phyloP scores from a whole-genome alignment of 2,113 vertebrate species.

The Psophia crepitans region DNA sequence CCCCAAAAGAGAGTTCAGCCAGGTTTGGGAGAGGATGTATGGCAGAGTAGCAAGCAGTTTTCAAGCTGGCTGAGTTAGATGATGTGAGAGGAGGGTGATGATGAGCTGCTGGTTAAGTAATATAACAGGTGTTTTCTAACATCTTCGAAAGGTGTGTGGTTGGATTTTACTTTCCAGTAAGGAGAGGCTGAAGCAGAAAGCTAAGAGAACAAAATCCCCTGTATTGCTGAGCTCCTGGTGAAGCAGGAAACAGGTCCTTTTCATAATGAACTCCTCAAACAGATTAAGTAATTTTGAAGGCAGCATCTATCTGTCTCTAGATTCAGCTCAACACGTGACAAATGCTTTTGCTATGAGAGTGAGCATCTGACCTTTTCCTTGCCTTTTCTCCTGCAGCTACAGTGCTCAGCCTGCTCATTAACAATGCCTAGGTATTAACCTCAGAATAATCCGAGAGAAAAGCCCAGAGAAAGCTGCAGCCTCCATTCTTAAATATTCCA shows the following conservation, averaged over 20 bases:
- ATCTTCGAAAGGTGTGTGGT: not conserved
- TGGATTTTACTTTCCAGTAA: not conserved
- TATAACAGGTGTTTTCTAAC: not conserved
- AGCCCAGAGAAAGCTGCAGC: not conserved
- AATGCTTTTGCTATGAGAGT: not conserved
- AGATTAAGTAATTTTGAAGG: slow-evolving; percentile 39
- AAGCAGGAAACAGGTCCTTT: not conserved
- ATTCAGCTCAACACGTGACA: not conserved
- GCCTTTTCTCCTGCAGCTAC: not conserved
- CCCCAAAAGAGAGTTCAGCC: not conserved
- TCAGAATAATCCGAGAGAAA: not conserved
- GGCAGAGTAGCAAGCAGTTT: not conserved
- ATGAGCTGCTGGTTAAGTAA: not conserved
- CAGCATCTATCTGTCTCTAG: not conserved
- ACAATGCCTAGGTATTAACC: slow-evolving; percentile 14
- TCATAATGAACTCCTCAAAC: slow-evolving; percentile 27
- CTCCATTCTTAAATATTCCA: not conserved
- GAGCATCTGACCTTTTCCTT: slow-evolving; percentile 37
- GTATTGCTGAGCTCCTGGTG: not conserved
- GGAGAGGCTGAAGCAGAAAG: not conserved
- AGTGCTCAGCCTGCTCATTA: slow-evolving; percentile 33
- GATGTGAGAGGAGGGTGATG: not conserved
- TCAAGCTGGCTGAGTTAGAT: not conserved
- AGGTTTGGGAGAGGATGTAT: not conserved
- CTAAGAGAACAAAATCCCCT: not conserved